These are phyloP conservation scores for Esox niger DNA, from an alignment of 2,113 vertebrate species.

Conservation along the genomic window DNA sequence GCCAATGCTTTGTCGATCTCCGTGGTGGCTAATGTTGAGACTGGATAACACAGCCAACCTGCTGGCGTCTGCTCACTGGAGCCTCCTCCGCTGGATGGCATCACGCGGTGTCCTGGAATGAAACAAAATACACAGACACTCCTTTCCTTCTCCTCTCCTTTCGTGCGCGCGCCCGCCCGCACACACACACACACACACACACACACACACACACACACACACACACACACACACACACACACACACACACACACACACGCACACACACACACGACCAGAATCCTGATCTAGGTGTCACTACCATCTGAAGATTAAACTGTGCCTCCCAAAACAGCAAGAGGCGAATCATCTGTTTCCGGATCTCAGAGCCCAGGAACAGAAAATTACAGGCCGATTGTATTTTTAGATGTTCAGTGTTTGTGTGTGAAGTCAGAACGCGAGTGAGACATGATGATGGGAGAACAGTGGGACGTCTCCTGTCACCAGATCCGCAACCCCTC, in stretches of 20 bases:
- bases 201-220: slow-evolving; percentile 16
- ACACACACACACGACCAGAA: slow-evolving; percentile 8
- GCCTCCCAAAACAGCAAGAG: slow-evolving; percentile 56
- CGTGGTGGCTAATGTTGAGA: neutral
- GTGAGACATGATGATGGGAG: too few species aligned
- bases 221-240: slow-evolving; percentile 10
- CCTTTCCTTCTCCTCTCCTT: slow-evolving; percentile 22
- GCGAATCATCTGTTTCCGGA: slow-evolving; percentile 13
- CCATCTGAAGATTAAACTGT: slow-evolving; percentile 71
- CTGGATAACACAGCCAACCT: slow-evolving; percentile 10
- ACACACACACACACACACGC: slow-evolving; percentile 15
- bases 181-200: slow-evolving; percentile 11
- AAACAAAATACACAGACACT: slow-evolving; percentile 3
- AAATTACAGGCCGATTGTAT: slow-evolving; percentile 23
- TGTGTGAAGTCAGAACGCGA: too few species aligned
- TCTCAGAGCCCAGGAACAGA: slow-evolving; percentile 14
- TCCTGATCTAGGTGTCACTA: slow-evolving; percentile 50
- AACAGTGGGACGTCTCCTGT: neutral
- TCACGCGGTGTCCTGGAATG: slow-evolving; percentile 9
- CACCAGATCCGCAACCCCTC: too few species aligned
- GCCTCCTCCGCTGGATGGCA: slow-evolving; percentile 3
- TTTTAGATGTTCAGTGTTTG: neutral
- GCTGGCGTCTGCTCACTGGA: slow-evolving; percentile 3
- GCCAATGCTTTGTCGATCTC: neutral
- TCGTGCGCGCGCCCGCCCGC: too few species aligned